Evolutionary conservation across 2,113 vertebrate species (phyloP).

Genomic region (Alosa alosa): DNA sequence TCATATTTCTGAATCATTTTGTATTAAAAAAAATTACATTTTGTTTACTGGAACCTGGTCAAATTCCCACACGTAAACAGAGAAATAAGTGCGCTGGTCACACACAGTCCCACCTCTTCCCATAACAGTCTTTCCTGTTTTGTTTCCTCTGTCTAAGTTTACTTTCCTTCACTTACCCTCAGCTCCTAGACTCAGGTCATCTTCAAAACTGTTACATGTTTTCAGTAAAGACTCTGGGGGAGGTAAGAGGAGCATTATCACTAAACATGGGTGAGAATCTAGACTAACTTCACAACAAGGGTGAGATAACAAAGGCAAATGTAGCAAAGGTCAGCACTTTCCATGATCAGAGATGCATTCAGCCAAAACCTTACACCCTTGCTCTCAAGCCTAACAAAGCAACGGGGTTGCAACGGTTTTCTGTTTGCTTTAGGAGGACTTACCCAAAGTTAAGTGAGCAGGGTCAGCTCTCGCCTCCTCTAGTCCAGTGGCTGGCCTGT

Average conservation of each 20-base stretch:
- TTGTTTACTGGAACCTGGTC: not conserved
- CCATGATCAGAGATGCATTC: not conserved
- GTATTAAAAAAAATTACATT: not conserved
- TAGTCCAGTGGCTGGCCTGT: constrained; percentile 51
- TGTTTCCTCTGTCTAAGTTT: constrained; percentile 14
- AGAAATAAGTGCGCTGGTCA: not conserved
- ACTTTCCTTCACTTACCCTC: constrained; percentile 73
- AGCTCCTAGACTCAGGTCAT: constrained; percentile 82
- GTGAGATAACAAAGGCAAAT: not conserved
- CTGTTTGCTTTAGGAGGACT: constrained; percentile 33
- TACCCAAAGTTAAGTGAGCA: constrained; percentile 60
- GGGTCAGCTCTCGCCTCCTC: constrained; percentile 37
- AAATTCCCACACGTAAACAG: not conserved
- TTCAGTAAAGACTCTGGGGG: constrained; percentile 64
- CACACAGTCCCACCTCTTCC: constrained; percentile 15
- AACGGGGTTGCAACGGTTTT: not conserved
- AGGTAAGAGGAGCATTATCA: not conserved
- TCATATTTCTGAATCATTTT: not conserved
- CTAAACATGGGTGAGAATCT: not conserved
- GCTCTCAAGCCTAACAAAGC: not conserved
- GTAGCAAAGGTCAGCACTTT: not conserved
- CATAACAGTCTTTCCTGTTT: constrained; percentile 14
- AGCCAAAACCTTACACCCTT: not conserved
- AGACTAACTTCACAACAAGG: not conserved
- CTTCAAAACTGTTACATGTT: constrained; percentile 71